Conservation (phyloP, 2,888 invertebrate genomes). For the Abscondita cerata region DNA sequence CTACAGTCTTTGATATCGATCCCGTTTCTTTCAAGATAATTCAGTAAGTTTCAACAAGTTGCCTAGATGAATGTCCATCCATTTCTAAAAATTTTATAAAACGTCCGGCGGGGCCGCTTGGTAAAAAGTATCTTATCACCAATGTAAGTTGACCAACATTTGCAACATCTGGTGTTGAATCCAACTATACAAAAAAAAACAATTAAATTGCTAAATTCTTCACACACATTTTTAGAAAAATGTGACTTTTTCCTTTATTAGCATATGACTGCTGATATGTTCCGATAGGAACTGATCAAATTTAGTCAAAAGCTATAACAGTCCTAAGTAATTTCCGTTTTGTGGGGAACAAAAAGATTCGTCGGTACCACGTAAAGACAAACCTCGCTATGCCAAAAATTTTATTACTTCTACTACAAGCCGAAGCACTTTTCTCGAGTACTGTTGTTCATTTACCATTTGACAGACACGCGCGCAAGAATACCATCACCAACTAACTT, state of each 20-base stretch:
- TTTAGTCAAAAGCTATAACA: no score
- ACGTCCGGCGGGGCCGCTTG: no score
- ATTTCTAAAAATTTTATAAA: background rate
- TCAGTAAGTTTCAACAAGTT: no score
- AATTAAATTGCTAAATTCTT: background rate
- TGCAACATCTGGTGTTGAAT: no score
- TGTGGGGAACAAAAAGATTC: no score
- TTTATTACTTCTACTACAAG: background rate
- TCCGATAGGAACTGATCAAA: background rate
- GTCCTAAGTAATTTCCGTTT: no score
- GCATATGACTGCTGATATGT: no score
- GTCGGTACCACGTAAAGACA: background rate
- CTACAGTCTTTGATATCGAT: no score
- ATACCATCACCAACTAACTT: background rate
- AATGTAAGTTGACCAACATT: no score
- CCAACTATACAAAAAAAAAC: background rate
- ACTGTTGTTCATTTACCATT: background rate
- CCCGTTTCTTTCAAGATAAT: background rate
- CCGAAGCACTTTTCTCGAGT: background rate
- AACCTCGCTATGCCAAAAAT: background rate
- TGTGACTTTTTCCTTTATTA: background rate
- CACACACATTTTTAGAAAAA: no score
- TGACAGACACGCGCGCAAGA: background rate
- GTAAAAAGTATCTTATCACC: no score
- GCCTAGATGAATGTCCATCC: background rate